Evolutionary conservation across 2,888 invertebrate genomes (phyloP).

Genomic region (Megaustenia siamemsis): DNA sequence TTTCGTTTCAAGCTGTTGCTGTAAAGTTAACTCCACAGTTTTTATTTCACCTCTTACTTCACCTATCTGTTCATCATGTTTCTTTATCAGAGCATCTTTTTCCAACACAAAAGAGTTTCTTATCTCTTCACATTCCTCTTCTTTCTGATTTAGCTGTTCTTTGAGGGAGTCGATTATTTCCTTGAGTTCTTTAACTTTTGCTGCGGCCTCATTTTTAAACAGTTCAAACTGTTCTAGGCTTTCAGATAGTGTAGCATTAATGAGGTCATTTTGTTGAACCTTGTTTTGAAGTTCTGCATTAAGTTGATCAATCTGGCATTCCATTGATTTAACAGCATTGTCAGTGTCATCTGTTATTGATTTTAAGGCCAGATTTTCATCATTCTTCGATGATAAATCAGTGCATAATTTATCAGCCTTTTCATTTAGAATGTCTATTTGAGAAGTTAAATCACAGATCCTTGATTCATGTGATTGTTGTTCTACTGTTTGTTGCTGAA

Average conservation of each 20-base stretch:
- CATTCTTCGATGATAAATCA: conserved; percentile 59
- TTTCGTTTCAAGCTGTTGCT: conserved; percentile 70
- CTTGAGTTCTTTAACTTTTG: conserved; percentile 66
- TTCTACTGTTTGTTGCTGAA: conserved; percentile 60
- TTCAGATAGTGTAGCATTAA: conserved; percentile 55
- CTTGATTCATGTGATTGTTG: conserved; percentile 58
- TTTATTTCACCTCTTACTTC: conserved; percentile 58
- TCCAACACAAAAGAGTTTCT: conserved; percentile 38
- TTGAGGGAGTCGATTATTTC: conserved; percentile 62
- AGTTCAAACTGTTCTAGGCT: conserved; percentile 64
- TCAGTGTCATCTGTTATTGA: conserved; percentile 61
- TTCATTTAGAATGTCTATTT: conserved; percentile 26
- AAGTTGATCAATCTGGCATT: conserved; percentile 56
- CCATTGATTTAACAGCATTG: conserved; percentile 53
- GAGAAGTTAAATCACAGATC: conserved; percentile 26
- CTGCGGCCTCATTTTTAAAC: conserved; percentile 67
- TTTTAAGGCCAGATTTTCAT: conserved; percentile 62
- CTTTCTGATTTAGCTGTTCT: conserved; percentile 50
- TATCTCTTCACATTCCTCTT: conserved; percentile 55
- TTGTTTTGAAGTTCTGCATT: conserved; percentile 64
- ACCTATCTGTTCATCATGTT: conserved; percentile 60
- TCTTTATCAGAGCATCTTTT: conserved; percentile 55
- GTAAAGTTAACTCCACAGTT: conserved; percentile 64
- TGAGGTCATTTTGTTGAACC: conserved; percentile 54
- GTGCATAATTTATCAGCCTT: conserved; percentile 57